phyloP scores from a whole-genome alignment of 2,113 vertebrate species.

The Struthio camelus region DNA sequence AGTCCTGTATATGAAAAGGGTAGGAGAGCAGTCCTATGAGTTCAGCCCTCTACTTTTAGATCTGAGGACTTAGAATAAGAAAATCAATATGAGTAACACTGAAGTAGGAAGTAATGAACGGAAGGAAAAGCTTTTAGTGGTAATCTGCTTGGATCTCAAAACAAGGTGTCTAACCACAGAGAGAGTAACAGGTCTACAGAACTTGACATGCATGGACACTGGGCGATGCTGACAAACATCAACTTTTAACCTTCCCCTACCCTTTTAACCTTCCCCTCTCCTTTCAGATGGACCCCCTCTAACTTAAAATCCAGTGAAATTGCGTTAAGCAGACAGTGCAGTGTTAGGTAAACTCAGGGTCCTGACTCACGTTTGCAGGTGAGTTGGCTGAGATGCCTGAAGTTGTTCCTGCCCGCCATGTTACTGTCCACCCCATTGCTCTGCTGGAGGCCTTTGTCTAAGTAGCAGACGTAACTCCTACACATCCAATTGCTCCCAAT shows the following conservation, averaged over 20 bases:
- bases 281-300: background rate
- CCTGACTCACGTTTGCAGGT: background rate
- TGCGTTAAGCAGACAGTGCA: background rate
- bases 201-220: background rate
- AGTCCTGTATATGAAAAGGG: background rate
- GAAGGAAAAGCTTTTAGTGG: slow-evolving; percentile 67
- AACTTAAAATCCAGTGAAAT: background rate
- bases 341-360: background rate
- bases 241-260: background rate
- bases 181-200: background rate
- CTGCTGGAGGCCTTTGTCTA: background rate
- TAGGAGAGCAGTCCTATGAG: background rate
- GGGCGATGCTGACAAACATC: background rate
- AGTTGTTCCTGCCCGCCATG: rapidly evolving
- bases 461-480: background rate
- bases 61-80: slow-evolving; percentile 25
- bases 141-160: slow-evolving; percentile 49
- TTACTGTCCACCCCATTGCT: background rate
- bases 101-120: slow-evolving; percentile 56
- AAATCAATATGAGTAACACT: slow-evolving; percentile 69
- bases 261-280: background rate
- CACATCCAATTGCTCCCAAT: background rate
- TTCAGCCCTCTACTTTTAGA: slow-evolving; percentile 51
- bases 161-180: slow-evolving; percentile 29
- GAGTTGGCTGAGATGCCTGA: background rate